These are phyloP conservation scores for Baronia brevicornis DNA, from an alignment of 2,888 invertebrate species.

Conservation along the genomic window DNA sequence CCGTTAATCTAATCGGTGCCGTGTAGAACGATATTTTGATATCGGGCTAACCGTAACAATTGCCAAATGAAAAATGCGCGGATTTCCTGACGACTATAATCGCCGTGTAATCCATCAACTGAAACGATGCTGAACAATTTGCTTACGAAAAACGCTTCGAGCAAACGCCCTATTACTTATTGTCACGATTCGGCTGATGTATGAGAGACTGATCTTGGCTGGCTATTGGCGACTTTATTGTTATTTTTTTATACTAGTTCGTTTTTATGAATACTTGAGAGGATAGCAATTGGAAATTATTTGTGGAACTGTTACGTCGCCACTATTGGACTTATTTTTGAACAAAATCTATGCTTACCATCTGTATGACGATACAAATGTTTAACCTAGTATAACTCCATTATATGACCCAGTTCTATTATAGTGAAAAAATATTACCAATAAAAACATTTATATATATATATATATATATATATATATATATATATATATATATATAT, in stretches of 20 bases:
- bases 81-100: conserved; percentile 66
- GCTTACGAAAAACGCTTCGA: conserved; percentile 37
- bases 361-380: no score
- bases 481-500: no score
- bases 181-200: conserved; percentile 54
- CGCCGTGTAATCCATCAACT: conserved; percentile 67
- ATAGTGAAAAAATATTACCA: no score
- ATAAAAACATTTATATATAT: no score
- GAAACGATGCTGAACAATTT: conserved; percentile 34
- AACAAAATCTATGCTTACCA: no score
- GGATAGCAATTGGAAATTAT: not conserved
- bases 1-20: conserved; percentile 67
- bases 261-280: not conserved
- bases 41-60: conserved; percentile 50
- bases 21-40: conserved; percentile 66
- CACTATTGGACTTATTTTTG: no score
- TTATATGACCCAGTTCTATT: no score
- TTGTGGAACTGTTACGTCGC: no score
- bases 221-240: conserved; percentile 36
- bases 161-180: conserved; percentile 48
- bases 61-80: conserved; percentile 71
- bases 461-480: no score
- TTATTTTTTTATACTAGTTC: conserved; percentile 30
- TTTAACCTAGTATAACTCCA: no score
- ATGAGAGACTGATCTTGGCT: conserved; percentile 22